Conservation (phyloP, 2,113 vertebrate species). For the Aptenodytes forsteri region DNA sequence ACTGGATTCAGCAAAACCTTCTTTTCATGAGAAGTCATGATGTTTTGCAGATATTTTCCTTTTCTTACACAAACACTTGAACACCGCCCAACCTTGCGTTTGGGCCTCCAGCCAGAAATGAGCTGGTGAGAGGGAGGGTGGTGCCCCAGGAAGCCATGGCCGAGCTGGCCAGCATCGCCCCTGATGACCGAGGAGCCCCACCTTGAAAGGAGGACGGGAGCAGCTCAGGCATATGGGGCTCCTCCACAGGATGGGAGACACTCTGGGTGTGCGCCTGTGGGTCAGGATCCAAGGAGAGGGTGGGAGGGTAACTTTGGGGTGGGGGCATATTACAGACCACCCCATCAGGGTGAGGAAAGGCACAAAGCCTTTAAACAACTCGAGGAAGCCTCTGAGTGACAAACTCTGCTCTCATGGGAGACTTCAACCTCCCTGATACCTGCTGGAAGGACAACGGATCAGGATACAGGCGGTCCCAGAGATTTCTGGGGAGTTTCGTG, state of each 20-base stretch:
- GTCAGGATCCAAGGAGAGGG: background rate
- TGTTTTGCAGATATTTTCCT: background rate
- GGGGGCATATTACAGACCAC: background rate
- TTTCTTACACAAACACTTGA: background rate
- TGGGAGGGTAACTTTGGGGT: background rate
- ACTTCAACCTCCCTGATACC: background rate
- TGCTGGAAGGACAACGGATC: background rate
- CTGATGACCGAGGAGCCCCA: background rate
- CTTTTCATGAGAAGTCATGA: background rate
- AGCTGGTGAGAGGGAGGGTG: background rate
- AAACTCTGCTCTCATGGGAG: background rate
- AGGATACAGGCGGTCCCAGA: background rate
- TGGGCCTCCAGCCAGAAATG: background rate
- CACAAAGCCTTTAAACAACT: background rate
- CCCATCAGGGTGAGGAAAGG: background rate
- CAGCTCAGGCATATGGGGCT: background rate
- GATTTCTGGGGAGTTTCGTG: background rate
- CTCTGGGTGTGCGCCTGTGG: rapidly evolving
- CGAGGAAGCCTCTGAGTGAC: background rate
- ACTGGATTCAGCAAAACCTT: background rate
- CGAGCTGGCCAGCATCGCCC: rapidly evolving
- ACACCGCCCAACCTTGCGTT: background rate
- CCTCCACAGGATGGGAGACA: background rate
- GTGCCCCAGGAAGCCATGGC: background rate
- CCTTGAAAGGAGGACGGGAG: background rate